Conservation (phyloP, 2,113 vertebrate genomes). For the Mastomys coucha region DNA sequence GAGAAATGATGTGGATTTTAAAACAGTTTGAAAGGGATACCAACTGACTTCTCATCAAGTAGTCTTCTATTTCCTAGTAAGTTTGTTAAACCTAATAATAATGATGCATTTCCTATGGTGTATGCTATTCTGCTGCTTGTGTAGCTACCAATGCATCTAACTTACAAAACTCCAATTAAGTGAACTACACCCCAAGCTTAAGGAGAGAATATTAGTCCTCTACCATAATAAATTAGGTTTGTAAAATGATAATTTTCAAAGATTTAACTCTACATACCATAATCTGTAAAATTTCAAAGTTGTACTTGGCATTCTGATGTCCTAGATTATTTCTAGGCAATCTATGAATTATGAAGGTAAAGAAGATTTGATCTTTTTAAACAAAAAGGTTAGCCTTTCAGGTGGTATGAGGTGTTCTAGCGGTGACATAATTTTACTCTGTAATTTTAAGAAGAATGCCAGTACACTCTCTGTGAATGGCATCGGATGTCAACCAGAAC, state of each 20-base stretch:
- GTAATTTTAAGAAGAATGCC: neutral
- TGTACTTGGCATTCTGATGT: neutral
- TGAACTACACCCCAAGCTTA: neutral
- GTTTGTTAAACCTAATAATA: neutral
- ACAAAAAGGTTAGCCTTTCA: neutral
- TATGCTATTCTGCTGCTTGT: neutral
- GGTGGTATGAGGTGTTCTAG: neutral
- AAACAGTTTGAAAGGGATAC: neutral
- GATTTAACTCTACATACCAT: slow-evolving; percentile 10
- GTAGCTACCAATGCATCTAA: neutral
- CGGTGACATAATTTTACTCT: neutral
- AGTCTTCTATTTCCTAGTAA: neutral
- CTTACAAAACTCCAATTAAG: neutral
- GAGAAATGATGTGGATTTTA: neutral
- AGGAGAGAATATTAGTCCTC: neutral
- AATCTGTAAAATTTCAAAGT: slow-evolving; percentile 8
- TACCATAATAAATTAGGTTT: neutral
- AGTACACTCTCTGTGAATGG: neutral
- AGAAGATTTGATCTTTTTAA: neutral
- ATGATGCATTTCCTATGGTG: neutral
- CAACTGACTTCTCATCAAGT: neutral
- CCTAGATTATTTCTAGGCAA: slow-evolving; percentile 22
- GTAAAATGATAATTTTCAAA: neutral
- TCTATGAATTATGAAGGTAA: neutral
- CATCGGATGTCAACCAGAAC: neutral